Evolutionary conservation across 2,888 invertebrate genomes (phyloP), one percentile per base, ranked within the genome.

Genomic region (Lepidocyrtinus sp.): DNA sequence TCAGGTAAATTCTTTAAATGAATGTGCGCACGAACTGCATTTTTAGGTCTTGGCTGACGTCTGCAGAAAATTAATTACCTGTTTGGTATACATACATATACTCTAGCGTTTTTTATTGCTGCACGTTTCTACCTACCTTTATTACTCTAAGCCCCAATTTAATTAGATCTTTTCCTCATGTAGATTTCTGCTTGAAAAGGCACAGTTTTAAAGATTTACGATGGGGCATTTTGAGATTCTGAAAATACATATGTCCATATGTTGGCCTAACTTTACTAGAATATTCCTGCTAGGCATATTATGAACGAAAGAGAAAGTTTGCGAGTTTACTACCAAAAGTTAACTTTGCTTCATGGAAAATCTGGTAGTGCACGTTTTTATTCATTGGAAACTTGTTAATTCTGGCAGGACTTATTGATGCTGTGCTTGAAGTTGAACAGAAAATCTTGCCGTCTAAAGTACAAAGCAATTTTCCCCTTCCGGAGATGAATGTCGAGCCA

Each of bases 361-460:
- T 36, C 12, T 36, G 5, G 5, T 12, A 7, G 36, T 12, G 12
- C 36, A 5, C 12, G 12, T 15, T 36, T 36, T 67, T 67, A 2
- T 24, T 36, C 22, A 9, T 36, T 67, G 45, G 5, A n/a, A 36
- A 5, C 9, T 73, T 64, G 17, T 63, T 55, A 22, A 0, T 46
- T 59, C 9, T 12, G 59, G 45, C 25, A 9, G 68, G 67, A 12
- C 55, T 21, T 2, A 19, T 55, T 62, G 24, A 26, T 15, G 75
- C 50, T 62, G 75, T 67, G n/a, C 62, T 26, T 17, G 59, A 69
- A n/a, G 50, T 75, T 22, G 77, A 75, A 3, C 50, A 80, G 61
- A 74, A 82, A 27, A 59, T 80, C 22, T 84, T 72, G 12, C 59
- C 81, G 0, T 75, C 81, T 15, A 75, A 68, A 67, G 22, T 12